Base-by-base conservation (phyloP, 2,113 vertebrate genomes). In the Eulemur macaco region DNA sequence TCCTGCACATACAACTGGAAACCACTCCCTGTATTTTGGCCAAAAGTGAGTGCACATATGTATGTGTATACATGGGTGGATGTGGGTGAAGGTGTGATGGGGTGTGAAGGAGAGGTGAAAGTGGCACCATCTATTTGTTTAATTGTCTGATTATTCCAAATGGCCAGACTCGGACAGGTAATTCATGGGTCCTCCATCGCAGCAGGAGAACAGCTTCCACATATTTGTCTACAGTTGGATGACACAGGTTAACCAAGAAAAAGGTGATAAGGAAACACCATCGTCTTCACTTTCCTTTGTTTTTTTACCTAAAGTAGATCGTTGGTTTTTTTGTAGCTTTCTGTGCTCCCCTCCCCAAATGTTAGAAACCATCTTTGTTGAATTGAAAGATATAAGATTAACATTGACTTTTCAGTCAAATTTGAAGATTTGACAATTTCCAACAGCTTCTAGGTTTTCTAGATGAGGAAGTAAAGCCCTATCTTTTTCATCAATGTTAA, bases 331-430 rank as follows among this genome's bases (percentile, higher is more conserved):
- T 84, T 87, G 56, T 84, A 42, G 37, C 37, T 89, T 78, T 90
- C 47, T 96, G 56, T 91, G 29, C 9, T 23, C 85, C 27, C 27
- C 3, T n/a, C 64, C 52, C 7, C 29, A 96, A 39, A 54, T 91
- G 17, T 50, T 93, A 8, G 50, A 93, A 74, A 69, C 86, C 45
- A 77, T 92, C 74, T 89, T 73, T 89, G 39, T 78, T 92, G 74
- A 83, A 74, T 71, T 13, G 6, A 89, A 92, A 89, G 34, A 54
- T 52, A 78, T n/a, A 83, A 89, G 5, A 90, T 82, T 95, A 45
- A 42, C 27, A 88, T 37, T n/a, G 21, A 74, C 27, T 78, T 96
- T 71, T 77, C 54, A 64, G 69, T 73, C 69, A 47, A 69, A 83
- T 83, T 80, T 69, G 31, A 93, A 91, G 52, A 60, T 66, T 82